Evolutionary conservation across 1,140 invertebrate genomes (phyloP).

Genomic region (Neocloeon triangulifer): DNA sequence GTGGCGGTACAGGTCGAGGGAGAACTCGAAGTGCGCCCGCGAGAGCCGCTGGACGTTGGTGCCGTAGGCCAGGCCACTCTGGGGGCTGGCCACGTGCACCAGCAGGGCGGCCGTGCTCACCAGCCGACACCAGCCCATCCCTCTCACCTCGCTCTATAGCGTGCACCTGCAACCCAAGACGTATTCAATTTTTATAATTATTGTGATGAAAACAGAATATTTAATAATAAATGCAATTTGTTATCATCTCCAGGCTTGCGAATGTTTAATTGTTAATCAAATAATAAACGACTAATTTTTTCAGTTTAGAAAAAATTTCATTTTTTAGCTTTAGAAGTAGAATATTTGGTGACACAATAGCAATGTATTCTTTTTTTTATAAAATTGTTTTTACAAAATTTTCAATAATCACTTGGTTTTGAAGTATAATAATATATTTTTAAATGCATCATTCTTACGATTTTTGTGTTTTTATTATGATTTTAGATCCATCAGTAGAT

Average conservation of each 20-base stretch:
- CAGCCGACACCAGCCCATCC: neutral
- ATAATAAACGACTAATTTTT: no score
- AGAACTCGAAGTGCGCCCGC: conserved; percentile 15
- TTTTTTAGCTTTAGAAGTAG: no score
- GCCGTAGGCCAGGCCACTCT: conserved; percentile 1
- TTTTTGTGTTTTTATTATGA: no score
- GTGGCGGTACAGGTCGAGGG: conserved; percentile 12
- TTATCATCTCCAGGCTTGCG: neutral
- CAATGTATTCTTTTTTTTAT: no score
- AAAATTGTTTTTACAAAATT: no score
- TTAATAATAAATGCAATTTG: neutral
- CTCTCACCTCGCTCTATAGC: neutral
- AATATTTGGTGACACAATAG: no score
- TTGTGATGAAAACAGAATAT: neutral
- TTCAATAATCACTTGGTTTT: no score
- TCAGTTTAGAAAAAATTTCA: no score
- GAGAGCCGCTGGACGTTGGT: conserved; percentile 13
- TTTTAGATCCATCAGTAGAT: no score
- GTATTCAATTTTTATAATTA: neutral
- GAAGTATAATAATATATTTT: no score
- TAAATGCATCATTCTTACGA: no score
- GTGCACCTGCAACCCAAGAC: neutral
- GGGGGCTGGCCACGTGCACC: neutral
- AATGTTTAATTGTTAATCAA: neutral
- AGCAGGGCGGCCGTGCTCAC: neutral